Percentiles rank a stretch among this genome's conserved stretches.
Conservation (phyloP, 2,888 invertebrate species). For the Napeogenes inachia region DNA sequence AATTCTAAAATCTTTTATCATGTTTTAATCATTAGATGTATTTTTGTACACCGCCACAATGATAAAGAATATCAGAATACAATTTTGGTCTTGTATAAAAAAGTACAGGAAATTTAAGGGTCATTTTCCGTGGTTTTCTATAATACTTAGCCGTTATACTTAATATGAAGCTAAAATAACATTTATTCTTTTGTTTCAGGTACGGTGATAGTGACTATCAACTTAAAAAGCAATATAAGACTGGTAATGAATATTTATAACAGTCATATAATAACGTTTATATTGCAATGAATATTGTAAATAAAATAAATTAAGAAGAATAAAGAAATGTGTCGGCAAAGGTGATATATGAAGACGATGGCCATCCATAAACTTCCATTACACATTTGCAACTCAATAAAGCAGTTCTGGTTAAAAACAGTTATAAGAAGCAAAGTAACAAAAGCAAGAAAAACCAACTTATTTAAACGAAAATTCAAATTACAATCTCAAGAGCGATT, state of each 20-base stretch:
- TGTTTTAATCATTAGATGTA: constrained; percentile 17
- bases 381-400: constrained; percentile 72
- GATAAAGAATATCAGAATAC: background rate
- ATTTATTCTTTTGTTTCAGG: constrained; percentile 52
- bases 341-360: constrained; percentile 73
- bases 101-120: background rate
- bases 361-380: constrained; percentile 67
- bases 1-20: constrained; percentile 26
- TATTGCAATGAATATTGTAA: constrained; percentile 35
- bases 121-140: background rate
- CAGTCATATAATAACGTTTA: constrained; percentile 34
- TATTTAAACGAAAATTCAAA: constrained; percentile 35
- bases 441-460: constrained; percentile 28
- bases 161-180: background rate
- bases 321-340: constrained; percentile 66
- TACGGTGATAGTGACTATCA: constrained; percentile 29
- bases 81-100: background rate
- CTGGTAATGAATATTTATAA: constrained; percentile 13
- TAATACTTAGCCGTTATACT: too few species aligned
- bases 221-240: constrained; percentile 5
- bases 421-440: constrained; percentile 28
- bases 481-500: constrained; percentile 42
- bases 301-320: constrained; percentile 31
- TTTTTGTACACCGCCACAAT: constrained; percentile 10
- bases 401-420: constrained; percentile 54